Evolutionary conservation across 1,140 invertebrate genomes (phyloP).

Genomic region (Holotrichia oblita): DNA sequence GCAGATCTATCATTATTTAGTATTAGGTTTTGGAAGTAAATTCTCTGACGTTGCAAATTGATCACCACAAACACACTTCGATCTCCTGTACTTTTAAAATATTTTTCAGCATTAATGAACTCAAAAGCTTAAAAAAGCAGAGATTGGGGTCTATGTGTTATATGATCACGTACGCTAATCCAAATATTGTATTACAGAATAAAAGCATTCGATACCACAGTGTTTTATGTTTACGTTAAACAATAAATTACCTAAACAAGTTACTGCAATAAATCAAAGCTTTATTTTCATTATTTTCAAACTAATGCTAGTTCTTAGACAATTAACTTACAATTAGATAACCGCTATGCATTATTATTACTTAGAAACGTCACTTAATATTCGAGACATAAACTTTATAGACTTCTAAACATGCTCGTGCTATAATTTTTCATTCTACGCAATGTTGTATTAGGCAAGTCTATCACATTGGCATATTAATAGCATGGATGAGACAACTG

Average conservation of each 20-base stretch:
- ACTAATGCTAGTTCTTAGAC: neutral
- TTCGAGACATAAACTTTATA: neutral
- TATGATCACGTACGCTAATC: too few species aligned
- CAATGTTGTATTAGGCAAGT: neutral
- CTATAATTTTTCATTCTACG: neutral
- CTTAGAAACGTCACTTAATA: neutral
- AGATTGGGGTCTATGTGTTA: too few species aligned
- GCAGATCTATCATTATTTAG: too few species aligned
- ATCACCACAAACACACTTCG: too few species aligned
- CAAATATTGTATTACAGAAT: too few species aligned
- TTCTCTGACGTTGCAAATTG: too few species aligned
- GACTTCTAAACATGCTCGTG: slow-evolving; percentile 2
- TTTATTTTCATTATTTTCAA: neutral
- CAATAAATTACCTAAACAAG: neutral
- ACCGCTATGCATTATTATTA: neutral
- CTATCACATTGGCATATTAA: neutral
- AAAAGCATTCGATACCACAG: too few species aligned
- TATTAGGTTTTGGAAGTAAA: too few species aligned
- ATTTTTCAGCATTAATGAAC: too few species aligned
- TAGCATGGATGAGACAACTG: neutral
- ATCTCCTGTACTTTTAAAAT: too few species aligned
- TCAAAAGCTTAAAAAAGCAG: too few species aligned
- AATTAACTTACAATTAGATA: neutral
- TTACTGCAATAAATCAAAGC: neutral
- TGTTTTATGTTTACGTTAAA: too few species aligned